Conservation (phyloP, 2,797 vertebrate species). For the Rallus crepitans region DNA sequence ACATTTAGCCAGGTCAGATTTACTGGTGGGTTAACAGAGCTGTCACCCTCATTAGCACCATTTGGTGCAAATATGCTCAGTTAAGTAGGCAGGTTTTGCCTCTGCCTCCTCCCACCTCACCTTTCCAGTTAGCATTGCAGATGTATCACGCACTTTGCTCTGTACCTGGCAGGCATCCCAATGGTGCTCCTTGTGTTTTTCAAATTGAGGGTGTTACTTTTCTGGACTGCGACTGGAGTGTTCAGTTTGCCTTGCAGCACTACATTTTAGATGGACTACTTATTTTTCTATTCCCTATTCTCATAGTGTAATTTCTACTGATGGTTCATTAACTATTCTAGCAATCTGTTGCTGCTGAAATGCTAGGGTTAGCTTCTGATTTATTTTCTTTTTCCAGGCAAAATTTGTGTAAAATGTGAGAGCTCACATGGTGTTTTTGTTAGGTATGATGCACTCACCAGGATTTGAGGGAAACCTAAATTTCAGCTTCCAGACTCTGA, state of each 20-base stretch:
- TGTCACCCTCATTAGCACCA: not conserved
- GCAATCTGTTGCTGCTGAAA: constrained; percentile 31
- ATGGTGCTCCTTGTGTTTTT: not conserved
- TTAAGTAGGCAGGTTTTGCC: not conserved
- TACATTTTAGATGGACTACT: not conserved
- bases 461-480: constrained; percentile 85
- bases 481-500: constrained; percentile 89
- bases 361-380: constrained; percentile 27
- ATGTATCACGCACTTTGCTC: not conserved
- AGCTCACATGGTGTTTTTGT: constrained; percentile 41
- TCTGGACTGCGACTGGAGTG: constrained; percentile 29
- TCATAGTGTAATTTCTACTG: not conserved
- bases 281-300: not conserved
- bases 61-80: not conserved
- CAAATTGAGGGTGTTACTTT: not conserved
- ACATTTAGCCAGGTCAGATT: not conserved
- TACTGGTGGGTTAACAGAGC: not conserved
- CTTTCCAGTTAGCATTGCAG: not conserved
- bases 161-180: not conserved
- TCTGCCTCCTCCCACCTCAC: not conserved
- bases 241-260: not conserved
- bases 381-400: not conserved
- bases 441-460: constrained; percentile 91
- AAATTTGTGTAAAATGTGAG: constrained; percentile 22
- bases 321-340: constrained; percentile 26